These are phyloP conservation scores for Chymomyza amoena DNA, from an alignment of 2,888 invertebrate genomes.

Conservation along the genomic window DNA sequence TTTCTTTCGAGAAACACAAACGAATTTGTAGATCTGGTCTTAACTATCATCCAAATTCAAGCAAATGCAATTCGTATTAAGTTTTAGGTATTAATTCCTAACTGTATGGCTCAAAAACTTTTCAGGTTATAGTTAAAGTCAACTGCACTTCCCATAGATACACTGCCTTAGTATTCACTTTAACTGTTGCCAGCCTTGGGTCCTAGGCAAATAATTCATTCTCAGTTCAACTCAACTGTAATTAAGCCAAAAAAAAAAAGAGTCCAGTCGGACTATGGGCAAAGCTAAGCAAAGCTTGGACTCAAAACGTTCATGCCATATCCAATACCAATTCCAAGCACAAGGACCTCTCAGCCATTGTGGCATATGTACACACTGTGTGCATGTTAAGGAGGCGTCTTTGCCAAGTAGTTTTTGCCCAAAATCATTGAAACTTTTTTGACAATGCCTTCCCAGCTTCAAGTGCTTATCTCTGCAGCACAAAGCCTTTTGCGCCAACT, in stretches of 20 bases:
- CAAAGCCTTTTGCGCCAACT: constrained; percentile 49
- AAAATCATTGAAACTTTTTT: constrained; percentile 57
- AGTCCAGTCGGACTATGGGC: not conserved
- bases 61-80: too few relatives aligned
- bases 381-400: not conserved
- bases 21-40: too few relatives aligned
- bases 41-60: too few relatives aligned
- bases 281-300: not conserved
- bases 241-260: constrained; percentile 26
- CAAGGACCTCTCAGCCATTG: not conserved
- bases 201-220: constrained; percentile 48
- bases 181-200: constrained; percentile 4
- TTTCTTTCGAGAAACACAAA: too few relatives aligned
- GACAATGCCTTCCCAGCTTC: constrained; percentile 33
- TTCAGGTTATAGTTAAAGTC: too few relatives aligned
- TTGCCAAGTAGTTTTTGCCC: not conserved
- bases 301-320: too few relatives aligned
- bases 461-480: constrained; percentile 50
- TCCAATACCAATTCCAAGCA: not conserved
- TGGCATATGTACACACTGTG: not conserved
- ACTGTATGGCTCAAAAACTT: too few relatives aligned
- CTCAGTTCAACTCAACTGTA: constrained; percentile 46
- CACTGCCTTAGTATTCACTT: not conserved
- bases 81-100: too few relatives aligned
- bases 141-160: not conserved